Percentiles rank a stretch among this genome's conserved stretches.
Evolutionary conservation across 92 coral and sea anemone genomes (phyloP).

Genomic region (Porites evermanni): DNA sequence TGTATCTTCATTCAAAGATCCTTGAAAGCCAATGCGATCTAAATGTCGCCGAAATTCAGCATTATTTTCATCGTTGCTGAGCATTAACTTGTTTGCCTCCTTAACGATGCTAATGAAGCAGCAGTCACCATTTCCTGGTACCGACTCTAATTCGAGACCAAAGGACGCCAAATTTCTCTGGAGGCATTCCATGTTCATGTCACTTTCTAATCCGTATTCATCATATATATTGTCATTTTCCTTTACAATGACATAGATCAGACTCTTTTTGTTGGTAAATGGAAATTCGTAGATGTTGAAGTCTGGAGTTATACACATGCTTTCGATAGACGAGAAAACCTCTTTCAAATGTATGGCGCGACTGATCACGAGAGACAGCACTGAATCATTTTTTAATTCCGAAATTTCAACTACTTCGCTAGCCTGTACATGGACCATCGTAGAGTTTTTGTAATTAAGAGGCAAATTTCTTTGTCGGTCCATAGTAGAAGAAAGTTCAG

Average conservation of each 20-base stretch:
- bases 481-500: slow-evolving; percentile 3
- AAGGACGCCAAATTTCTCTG: slow-evolving; percentile 44
- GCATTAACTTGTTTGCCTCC: not conserved
- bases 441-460: not conserved
- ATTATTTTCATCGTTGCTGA: not conserved
- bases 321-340: slow-evolving; percentile 50
- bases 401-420: slow-evolving; percentile 2
- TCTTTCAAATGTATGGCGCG: slow-evolving; percentile 55
- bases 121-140: slow-evolving; percentile 65
- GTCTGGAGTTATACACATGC: slow-evolving; percentile 46
- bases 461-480: not conserved
- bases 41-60: not conserved
- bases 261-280: slow-evolving; percentile 35
- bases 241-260: slow-evolving; percentile 21
- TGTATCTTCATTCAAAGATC: not conserved
- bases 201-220: not conserved
- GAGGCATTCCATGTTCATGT: slow-evolving; percentile 56
- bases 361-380: slow-evolving; percentile 34
- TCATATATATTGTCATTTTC: slow-evolving; percentile 4
- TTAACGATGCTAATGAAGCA: slow-evolving; percentile 52
- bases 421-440: not conserved
- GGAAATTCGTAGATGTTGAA: slow-evolving; percentile 62
- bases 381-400: slow-evolving; percentile 29
- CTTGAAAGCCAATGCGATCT: not conserved
- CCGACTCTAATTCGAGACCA: slow-evolving; percentile 35